Conservation (phyloP, 2,113 vertebrate genomes). For the Melanerpes formicivorus region DNA sequence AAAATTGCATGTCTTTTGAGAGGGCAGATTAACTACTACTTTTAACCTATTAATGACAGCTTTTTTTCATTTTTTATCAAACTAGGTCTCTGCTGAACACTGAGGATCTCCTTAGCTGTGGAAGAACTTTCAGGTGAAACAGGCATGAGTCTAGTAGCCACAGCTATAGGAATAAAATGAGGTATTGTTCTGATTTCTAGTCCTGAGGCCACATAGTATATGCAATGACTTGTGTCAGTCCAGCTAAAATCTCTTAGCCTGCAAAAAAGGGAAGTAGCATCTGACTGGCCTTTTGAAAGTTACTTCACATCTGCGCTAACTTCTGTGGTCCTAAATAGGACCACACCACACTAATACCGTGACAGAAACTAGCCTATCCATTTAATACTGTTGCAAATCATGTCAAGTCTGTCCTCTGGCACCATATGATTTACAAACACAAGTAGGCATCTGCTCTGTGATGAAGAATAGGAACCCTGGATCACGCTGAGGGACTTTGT, state of each 20-base stretch:
- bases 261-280: neutral
- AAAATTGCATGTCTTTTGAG: neutral
- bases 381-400: accelerated
- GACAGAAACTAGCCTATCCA: neutral
- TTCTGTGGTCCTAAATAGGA: neutral
- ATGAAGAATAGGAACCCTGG: neutral
- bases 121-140: neutral
- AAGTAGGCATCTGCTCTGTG: neutral
- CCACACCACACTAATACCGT: neutral
- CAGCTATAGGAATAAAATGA: neutral
- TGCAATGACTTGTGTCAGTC: neutral
- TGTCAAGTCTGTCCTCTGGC: neutral
- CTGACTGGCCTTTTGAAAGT: neutral
- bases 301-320: neutral
- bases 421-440: neutral
- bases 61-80: neutral
- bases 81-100: neutral
- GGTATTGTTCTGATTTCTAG: neutral
- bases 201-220: neutral
- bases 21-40: neutral
- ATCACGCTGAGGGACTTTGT: neutral
- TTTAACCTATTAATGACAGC: neutral
- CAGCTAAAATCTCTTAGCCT: neutral
- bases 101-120: neutral
- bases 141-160: neutral